Conservation (phyloP, 2,113 vertebrate species). For the Semnornis frantzii region DNA sequence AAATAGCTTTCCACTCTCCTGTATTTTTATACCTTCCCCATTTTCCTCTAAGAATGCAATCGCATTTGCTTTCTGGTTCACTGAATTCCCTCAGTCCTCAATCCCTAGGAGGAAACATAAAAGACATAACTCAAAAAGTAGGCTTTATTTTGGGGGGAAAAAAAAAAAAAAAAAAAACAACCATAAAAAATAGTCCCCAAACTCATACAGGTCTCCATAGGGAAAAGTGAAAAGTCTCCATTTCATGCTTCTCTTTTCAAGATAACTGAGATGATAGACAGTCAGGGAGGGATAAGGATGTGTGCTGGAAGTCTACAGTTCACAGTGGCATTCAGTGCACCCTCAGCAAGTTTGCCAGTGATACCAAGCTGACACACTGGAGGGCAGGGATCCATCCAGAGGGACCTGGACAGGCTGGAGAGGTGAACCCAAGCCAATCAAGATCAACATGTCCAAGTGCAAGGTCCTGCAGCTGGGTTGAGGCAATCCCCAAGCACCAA, state of each 20-base stretch:
- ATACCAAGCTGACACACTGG: too few relatives aligned
- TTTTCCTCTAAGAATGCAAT: constrained; percentile 21
- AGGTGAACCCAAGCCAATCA: too few relatives aligned
- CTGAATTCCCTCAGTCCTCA: constrained; percentile 20
- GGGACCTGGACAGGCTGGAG: too few relatives aligned
- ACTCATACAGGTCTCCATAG: background rate
- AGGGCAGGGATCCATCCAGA: too few relatives aligned
- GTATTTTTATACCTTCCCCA: constrained; percentile 11
- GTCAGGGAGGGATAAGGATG: background rate
- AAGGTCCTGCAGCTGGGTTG: too few relatives aligned
- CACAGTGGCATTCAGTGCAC: background rate
- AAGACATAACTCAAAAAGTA: background rate
- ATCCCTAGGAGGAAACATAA: background rate
- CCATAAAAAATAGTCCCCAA: too few relatives aligned
- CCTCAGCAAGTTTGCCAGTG: too few relatives aligned
- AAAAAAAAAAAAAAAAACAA: background rate
- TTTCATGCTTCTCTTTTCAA: background rate
- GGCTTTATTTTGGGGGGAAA: background rate
- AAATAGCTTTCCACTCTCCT: constrained; percentile 7
- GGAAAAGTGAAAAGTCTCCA: background rate
- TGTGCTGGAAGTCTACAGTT: background rate
- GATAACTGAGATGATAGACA: background rate
- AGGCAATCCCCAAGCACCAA: too few relatives aligned
- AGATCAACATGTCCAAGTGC: too few relatives aligned
- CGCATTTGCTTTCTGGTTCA: constrained; percentile 38